Base-by-base conservation (phyloP, 2,113 vertebrate species). In the Oncorhynchus tshawytscha region DNA sequence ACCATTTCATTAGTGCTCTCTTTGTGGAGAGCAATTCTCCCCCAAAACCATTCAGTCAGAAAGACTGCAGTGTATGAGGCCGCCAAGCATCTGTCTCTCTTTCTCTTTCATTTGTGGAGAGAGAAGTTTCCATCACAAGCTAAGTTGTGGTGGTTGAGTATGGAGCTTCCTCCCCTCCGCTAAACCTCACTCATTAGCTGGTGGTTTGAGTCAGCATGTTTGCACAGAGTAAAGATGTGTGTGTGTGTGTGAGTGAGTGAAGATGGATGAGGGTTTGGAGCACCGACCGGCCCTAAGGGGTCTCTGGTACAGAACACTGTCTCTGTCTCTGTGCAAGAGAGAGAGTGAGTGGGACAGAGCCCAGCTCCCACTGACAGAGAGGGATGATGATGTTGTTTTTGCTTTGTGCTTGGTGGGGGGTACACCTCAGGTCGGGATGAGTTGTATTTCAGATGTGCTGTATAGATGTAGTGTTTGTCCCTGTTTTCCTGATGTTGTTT, bases 41-140 rank as follows among this genome's bases (percentile, higher is more conserved):
- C 9, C 39, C 39, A 45, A 45, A 45, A 45, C 39, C 39, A 45
- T 45, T 45, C 9, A 11, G 20, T 64, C 60, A 54, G 51, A 54
- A 54, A 18, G 51, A 54, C 51, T 54, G 16, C 16, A 18, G 12
- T 54, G 16, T 15, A 18, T 27, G 65, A 59, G 39, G 29, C 54
- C 27, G 22, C 20, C 62, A 62, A 11, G 54, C 59, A 16, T 54
- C 64, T 57, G 62, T 31, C 59, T n/a, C 67, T 70, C 68, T n/a
- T 1, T 18, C 68, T 62, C 27, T 71, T 71, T 49, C 80, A 15
- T 76, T 16, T 39, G 22, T 66, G 54, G 69, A 29, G 29, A 82
- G 20, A 49, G 66, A 82, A 51, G 65, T 83, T 89, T 87, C 84
- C 77, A 75, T 79, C 62, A 66, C 71, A 78, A 66, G n/a, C 78